phyloP scores from a whole-genome alignment of 2,888 invertebrate species.

The Mythimna vitellina region DNA sequence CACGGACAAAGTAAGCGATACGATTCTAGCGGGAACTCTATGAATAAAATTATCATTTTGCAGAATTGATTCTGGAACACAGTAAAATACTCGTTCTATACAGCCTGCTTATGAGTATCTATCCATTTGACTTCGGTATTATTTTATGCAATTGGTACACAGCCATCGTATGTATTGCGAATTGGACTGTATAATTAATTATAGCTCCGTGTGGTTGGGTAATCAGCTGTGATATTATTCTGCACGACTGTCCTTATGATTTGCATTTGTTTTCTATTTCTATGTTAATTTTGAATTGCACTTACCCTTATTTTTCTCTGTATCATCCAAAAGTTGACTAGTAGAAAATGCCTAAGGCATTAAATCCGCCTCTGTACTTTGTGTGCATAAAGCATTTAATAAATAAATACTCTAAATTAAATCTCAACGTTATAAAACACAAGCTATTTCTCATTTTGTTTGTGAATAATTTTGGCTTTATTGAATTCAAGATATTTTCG shows the following conservation, averaged over 20 bases:
- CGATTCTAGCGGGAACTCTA: constrained; percentile 89
- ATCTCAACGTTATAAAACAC: neutral
- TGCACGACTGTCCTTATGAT: constrained; percentile 25
- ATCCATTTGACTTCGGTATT: constrained; percentile 65
- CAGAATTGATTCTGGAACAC: constrained; percentile 88
- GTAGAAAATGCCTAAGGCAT: too few relatives aligned
- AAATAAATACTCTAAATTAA: neutral
- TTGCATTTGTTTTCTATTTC: constrained; percentile 14
- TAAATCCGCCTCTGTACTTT: too few relatives aligned
- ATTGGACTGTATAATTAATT: constrained; percentile 62
- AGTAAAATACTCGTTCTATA: constrained; percentile 85
- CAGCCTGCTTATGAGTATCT: constrained; percentile 80
- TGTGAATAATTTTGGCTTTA: neutral
- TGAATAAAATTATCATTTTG: constrained; percentile 90
- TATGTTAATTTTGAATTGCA: constrained; percentile 8
- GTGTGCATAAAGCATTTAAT: too few relatives aligned
- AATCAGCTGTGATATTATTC: constrained; percentile 56
- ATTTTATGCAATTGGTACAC: constrained; percentile 69
- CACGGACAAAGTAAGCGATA: constrained; percentile 89
- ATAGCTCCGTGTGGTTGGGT: constrained; percentile 32
- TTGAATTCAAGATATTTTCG: constrained; percentile 8
- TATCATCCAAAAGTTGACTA: too few relatives aligned
- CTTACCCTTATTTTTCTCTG: too few relatives aligned
- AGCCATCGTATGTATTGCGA: constrained; percentile 57
- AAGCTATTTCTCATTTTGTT: neutral